A percentile compares a stretch with the other conserved stretches of the same genome.
Evolutionary conservation across 2,797 vertebrate species (phyloP).

Genomic region (Bryconaethiops microstoma): DNA sequence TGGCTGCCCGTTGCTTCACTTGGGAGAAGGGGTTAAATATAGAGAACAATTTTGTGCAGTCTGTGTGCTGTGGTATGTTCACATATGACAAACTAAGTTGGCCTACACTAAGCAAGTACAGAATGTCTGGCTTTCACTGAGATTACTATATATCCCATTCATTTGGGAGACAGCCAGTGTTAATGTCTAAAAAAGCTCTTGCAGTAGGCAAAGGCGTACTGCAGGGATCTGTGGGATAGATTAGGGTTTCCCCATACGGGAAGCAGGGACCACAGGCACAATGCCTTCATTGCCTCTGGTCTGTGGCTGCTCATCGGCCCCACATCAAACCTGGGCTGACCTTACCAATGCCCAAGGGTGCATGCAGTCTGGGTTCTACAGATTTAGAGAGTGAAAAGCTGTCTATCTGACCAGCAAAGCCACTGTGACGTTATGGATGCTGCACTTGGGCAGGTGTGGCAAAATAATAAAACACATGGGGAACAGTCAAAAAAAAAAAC

Average conservation of each 20-base stretch:
- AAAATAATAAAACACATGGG: background rate
- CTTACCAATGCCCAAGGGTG: background rate
- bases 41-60: no score
- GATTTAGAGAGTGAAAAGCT: background rate
- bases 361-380: constrained; percentile 15
- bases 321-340: constrained; percentile 33
- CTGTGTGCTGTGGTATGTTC: no score
- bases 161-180: background rate
- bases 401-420: background rate
- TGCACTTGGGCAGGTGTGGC: no score
- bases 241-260: constrained; percentile 25
- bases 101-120: background rate
- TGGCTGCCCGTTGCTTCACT: no score
- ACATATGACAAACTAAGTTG: no score
- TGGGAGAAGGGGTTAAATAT: no score
- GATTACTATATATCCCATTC: background rate
- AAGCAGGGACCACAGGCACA: constrained; percentile 20
- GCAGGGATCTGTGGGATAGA: constrained; percentile 28
- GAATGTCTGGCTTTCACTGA: background rate
- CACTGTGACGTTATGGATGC: background rate
- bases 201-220: constrained; percentile 12
- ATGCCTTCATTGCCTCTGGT: constrained; percentile 32
- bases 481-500: background rate
- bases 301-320: background rate
- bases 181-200: constrained; percentile 29